Evolutionary conservation across 2,888 invertebrate species (phyloP), one percentile per base, ranked within the genome.

Genomic region (Brachycybe producta): DNA sequence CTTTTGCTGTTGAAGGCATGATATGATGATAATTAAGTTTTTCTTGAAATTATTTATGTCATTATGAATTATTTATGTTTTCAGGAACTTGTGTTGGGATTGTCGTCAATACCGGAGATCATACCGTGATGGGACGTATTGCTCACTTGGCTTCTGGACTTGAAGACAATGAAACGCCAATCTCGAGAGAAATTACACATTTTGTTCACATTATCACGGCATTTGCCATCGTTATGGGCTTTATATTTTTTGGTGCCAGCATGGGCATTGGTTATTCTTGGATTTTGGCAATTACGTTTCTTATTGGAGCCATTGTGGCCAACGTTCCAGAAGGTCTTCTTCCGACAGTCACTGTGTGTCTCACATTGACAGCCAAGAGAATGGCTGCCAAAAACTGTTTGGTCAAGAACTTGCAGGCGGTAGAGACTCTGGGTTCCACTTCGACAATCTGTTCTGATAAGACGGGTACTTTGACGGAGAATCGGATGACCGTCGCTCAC

Each of bases 401-500:
- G 2, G 54, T 56, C 13, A 56, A 56, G 42, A 53, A 55, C 64
- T 57, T 70, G 58, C 69, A 70, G 57, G 71, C 71, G 49, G 72
- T 73, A 15, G 73, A 73, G 59, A 73, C 72, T 3, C 64, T 73
- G 8, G 73, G 72, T 8, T 72, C 72, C 4, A 73, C 73, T 19
- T 71, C 72, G 19, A 46, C 52, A 5, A 55, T 56, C 17, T 52
- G 55, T 36, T 52, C 55, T 5, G 56, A 56, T 34, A 56, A 56
- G 43, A 56, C 56, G 1, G 56, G 56, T 15, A 56, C 56, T 8
- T 27, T 74, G 52, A 73, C 74, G 26, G 72, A 73, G 61, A 73
- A 74, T 64, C 61, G 68, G 54, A 72, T 73, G 71, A 72, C 72
- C 5, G 71, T 72, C 30, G 70, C 72, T 30, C 71, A 72, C 58